A percentile compares a stretch with the other conserved stretches of the same genome.
These are phyloP conservation scores for Chroicocephalus ridibundus DNA, from an alignment of 2,113 vertebrate species.

Conservation along the genomic window DNA sequence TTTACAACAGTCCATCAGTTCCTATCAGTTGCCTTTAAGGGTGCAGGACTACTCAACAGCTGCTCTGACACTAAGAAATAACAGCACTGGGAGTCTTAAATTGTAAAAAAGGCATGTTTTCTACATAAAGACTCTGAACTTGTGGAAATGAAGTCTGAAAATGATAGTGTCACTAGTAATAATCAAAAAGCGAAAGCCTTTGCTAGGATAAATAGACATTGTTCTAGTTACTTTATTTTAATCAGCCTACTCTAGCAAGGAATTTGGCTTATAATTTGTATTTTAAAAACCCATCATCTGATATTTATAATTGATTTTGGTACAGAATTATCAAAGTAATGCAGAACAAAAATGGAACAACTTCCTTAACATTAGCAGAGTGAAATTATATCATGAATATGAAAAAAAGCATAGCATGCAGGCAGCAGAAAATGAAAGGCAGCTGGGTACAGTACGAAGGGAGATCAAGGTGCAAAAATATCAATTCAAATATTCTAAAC, in stretches of 20 bases:
- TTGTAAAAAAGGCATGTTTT: neutral
- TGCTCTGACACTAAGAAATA: neutral
- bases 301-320: conserved; percentile 17
- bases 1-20: neutral
- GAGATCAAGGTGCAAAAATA: conserved; percentile 36
- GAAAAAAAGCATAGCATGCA: neutral
- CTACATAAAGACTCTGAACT: neutral
- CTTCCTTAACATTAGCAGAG: neutral
- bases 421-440: conserved; percentile 10
- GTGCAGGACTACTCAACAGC: neutral
- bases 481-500: conserved; percentile 9
- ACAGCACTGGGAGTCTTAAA: neutral
- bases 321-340: conserved; percentile 15
- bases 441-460: neutral
- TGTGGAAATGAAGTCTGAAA: neutral
- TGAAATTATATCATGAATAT: neutral
- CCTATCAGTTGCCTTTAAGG: neutral
- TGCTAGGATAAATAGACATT: neutral
- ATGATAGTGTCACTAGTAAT: neutral
- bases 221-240: neutral
- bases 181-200: neutral
- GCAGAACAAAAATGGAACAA: neutral
- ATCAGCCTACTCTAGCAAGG: neutral
- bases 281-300: neutral
- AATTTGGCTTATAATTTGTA: neutral